Percentiles rank a stretch among this genome's conserved stretches.
Evolutionary conservation across 2,797 vertebrate genomes (phyloP).

Genomic region (Mycteria americana): DNA sequence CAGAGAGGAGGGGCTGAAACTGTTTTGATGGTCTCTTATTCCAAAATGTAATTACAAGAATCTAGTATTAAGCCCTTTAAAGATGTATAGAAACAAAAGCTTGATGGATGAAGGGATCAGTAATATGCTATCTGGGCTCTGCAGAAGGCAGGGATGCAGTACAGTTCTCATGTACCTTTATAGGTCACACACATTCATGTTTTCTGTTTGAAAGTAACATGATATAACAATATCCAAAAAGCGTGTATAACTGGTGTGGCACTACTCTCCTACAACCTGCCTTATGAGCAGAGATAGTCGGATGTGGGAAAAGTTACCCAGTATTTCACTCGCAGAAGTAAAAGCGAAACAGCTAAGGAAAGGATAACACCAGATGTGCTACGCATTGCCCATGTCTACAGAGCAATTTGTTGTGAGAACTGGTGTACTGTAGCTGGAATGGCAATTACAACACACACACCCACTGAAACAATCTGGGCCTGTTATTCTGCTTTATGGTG

Average conservation of each 20-base stretch:
- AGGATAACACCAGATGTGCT: neutral
- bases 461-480: neutral
- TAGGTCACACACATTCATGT: neutral
- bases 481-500: neutral
- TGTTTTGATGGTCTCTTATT: neutral
- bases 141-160: neutral
- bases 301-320: neutral
- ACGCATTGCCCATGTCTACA: rapidly evolving
- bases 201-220: neutral
- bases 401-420: neutral
- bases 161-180: neutral
- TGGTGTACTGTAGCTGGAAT: neutral
- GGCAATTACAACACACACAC: neutral
- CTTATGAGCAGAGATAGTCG: neutral
- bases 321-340: neutral
- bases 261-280: neutral
- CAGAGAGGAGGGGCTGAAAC: neutral
- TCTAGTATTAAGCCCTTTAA: neutral
- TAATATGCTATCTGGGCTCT: neutral
- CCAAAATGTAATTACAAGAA: neutral
- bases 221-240: neutral
- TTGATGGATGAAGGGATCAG: neutral
- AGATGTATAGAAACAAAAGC: neutral
- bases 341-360: neutral
- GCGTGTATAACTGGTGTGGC: neutral